Evolutionary conservation across 2,888 invertebrate species (phyloP), one percentile per base, ranked within the genome.

Genomic region (Azorinus chamasolen): DNA sequence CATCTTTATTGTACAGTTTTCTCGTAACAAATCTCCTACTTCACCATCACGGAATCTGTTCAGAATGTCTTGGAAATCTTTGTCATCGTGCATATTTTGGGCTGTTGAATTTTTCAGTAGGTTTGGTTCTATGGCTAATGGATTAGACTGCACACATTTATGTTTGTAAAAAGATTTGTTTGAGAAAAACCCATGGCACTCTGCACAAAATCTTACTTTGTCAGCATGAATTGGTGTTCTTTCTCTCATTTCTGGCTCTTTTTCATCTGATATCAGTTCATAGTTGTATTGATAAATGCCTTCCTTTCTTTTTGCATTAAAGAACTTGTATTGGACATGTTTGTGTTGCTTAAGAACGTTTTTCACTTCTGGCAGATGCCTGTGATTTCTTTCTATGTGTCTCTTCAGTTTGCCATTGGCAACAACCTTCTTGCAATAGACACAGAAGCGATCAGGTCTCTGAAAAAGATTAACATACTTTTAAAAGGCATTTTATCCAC

Each of bases 161-260:
- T 70, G 70, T 57, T 63, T 55, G 48, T 54, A 63, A 48, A 70
- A 70, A 24, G 46, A 63, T 41, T 48, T 70, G 20, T 50, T 63
- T 18, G 62, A 70, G 41, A 39, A 63, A 48, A 43, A 70, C 3
- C 63, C 57, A n/a, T 57, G 54, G 39, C 63, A 63, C 32, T 62
- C 55, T 25, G 32, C 55, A 20, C 70, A 71, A 8, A 48, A 48
- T 57, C 70, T 58, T 10, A 72, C 25, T 32, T 64, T 50, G 27
- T 72, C 72, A 18, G 41, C 41, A 45, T 25, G 25, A 16, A 25
- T 16, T n/a, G 72, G 58, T 18, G 43, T 58, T 54, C 72, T 58
- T 65, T 72, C 72, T 45, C 72, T 50, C 72, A 65, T 59, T 24
- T 41, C 46, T 58, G 72, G 65, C 3, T 58, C 59, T 20, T 65